Conservation (phyloP, 2,888 invertebrate genomes). For the Mimachlamys varia region DNA sequence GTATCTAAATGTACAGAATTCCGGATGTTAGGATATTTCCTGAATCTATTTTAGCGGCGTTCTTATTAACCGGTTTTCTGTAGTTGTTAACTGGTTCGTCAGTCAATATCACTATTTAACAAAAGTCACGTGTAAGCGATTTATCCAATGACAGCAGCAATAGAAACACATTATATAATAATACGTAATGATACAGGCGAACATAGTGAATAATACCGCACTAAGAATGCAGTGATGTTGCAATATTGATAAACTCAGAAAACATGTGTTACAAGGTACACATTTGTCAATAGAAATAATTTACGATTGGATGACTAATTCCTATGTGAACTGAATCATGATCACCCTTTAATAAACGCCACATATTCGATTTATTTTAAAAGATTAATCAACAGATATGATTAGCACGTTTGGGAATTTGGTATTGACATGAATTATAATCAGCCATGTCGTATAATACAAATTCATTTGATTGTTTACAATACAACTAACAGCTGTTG, state of each 20-base stretch:
- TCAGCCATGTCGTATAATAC: background rate
- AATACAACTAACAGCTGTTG: background rate
- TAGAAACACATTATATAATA: too few species aligned
- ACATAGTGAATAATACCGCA: too few species aligned
- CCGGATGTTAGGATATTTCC: too few species aligned
- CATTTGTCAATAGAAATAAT: background rate
- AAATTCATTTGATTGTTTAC: background rate
- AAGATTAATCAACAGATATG: background rate
- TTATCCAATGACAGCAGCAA: too few species aligned
- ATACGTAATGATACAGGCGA: too few species aligned
- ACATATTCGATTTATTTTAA: background rate
- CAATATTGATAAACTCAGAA: background rate
- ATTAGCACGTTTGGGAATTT: background rate
- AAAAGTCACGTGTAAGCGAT: too few species aligned
- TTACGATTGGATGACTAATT: background rate
- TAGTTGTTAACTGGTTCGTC: too few species aligned
- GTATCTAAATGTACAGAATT: too few species aligned
- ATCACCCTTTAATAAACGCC: background rate
- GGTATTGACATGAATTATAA: background rate
- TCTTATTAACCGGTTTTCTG: too few species aligned
- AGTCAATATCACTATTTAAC: too few species aligned
- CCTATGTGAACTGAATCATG: background rate
- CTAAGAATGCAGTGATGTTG: background rate
- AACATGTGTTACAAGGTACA: constrained; percentile 2
- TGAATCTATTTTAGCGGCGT: too few species aligned